Evolutionary conservation across 2,888 invertebrate species (phyloP), one percentile per base, ranked within the genome.

Genomic region (Monochamus alternatus): DNA sequence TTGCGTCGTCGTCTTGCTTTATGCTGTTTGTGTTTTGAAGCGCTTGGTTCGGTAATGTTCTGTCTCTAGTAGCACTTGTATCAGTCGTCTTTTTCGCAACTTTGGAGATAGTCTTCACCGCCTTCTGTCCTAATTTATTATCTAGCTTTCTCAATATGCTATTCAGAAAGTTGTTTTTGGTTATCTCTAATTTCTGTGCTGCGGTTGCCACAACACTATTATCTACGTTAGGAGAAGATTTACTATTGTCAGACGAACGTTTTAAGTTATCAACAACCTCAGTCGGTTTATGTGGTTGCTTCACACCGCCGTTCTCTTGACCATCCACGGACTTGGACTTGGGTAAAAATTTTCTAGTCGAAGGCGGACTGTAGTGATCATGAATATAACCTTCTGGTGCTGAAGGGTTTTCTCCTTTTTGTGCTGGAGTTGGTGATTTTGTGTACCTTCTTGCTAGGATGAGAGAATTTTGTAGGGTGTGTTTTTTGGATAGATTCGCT

Each of bases 281-380:
- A 31, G 44, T 31, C 2, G 60, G 60, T n/a, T 14, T 67, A 10
- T 12, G n/a, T 7, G 60, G 58, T 44, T 58, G 58, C 7, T 52
- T 43, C 12, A 30, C 44, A 8, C 14, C 55, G 32, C 67, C 51
- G 59, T 75, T 31, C n/a, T 73, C 14, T 12, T 64, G 67, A 68
- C 75, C 76, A 52, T 80, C 87, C 43, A 83, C 80, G 9, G 84
- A 83, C 69, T 81, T 84, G 5, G 81, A 78, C 77, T 81, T 84
- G 7, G 71, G 52, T 52, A 81, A 78, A 30, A 80, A 74, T 77
- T 84, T 86, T 66, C 85, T 84, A 7, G 63, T 58, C 12, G 78
- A 77, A 30, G 83, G 82, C 8, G 88, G 88, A 76, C 86, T 87
- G 82, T 88, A 88, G 58, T 88, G 87, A 68, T 88, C 88, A 74